phyloP scores from a whole-genome alignment of 2,113 vertebrate genomes.

The Sapajus apella region DNA sequence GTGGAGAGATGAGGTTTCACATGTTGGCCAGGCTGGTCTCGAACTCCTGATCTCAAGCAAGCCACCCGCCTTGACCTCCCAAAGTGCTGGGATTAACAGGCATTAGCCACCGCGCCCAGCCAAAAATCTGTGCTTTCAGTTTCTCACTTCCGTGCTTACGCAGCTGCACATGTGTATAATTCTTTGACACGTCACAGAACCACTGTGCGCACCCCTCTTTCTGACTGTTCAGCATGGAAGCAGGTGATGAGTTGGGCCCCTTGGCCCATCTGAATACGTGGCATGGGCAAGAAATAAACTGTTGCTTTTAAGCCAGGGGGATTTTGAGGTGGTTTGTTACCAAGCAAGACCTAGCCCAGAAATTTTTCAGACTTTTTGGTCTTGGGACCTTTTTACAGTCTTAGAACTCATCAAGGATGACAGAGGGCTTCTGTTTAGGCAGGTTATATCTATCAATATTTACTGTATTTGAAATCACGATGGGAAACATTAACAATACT shows the following conservation, averaged over 20 bases:
- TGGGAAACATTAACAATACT: conserved; percentile 13
- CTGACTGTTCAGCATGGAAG: background rate
- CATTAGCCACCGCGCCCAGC: too few relatives aligned
- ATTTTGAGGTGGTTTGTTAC: background rate
- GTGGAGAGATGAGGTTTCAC: too few relatives aligned
- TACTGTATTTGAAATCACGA: conserved; percentile 35
- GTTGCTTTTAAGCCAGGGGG: background rate
- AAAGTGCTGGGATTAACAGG: too few relatives aligned
- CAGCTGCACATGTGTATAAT: background rate
- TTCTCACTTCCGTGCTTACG: background rate
- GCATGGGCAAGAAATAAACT: conserved; percentile 23
- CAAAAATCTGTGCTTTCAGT: background rate
- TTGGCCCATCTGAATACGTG: background rate
- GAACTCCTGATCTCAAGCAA: too few relatives aligned
- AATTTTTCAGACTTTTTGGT: background rate
- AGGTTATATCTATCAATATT: background rate
- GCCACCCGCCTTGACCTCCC: too few relatives aligned
- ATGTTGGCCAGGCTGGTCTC: too few relatives aligned
- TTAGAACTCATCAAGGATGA: conserved; percentile 26
- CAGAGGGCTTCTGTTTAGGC: background rate
- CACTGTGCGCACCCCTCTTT: background rate
- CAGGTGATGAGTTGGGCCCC: background rate
- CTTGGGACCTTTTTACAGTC: background rate
- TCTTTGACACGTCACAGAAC: background rate
- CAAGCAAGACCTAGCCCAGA: background rate